These are phyloP conservation scores for Drosophila erecta DNA, from an alignment of 1,140 invertebrate species.

Conservation along the genomic window DNA sequence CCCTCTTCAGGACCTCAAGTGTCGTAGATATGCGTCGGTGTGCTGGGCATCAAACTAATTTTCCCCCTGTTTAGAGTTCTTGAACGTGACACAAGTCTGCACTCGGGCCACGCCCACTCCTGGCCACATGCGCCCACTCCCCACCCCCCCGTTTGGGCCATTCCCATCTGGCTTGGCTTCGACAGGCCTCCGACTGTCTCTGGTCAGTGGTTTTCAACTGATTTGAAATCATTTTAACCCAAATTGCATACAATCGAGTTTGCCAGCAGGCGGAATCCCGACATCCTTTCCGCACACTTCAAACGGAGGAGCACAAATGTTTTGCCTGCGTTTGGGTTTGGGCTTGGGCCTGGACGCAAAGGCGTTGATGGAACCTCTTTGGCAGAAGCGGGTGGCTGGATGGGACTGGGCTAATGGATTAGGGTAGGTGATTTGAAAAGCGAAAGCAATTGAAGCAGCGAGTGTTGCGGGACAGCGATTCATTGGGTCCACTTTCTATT, in stretches of 20 bases:
- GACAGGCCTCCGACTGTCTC: constrained; percentile 38
- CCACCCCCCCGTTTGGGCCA: not conserved
- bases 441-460: not conserved
- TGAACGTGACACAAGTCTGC: constrained; percentile 78
- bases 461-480: not conserved
- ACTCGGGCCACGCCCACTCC: constrained; percentile 47
- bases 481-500: not conserved
- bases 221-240: constrained; percentile 78
- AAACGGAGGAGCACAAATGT: constrained; percentile 4
- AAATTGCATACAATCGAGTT: constrained; percentile 79
- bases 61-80: constrained; percentile 78
- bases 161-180: constrained; percentile 20
- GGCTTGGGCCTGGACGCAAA: constrained; percentile 9
- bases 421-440: constrained; percentile 5
- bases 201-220: constrained; percentile 64
- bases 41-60: constrained; percentile 74
- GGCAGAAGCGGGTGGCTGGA: not conserved
- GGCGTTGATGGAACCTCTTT: constrained; percentile 8
- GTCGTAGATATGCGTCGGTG: constrained; percentile 24
- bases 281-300: constrained; percentile 1
- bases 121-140: constrained; percentile 3
- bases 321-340: constrained; percentile 21
- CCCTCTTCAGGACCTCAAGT: constrained; percentile 12
- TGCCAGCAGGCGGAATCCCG: constrained; percentile 36
- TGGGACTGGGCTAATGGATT: constrained; percentile 16